These are phyloP conservation scores for Amorpha juglandis DNA, from an alignment of 2,888 invertebrate genomes.

Conservation along the genomic window DNA sequence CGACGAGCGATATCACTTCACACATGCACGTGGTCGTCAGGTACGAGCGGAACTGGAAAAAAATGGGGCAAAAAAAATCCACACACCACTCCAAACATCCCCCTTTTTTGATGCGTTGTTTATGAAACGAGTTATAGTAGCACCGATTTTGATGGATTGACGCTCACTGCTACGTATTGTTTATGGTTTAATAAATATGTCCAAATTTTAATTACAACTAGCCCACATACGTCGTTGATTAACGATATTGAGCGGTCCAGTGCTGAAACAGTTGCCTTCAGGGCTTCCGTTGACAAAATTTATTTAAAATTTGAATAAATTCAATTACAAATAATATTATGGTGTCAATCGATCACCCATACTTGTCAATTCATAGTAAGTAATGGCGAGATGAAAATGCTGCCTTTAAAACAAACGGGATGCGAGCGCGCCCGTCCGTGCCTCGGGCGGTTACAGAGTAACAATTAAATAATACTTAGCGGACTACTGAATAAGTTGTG, in stretches of 20 bases:
- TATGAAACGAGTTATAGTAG: conserved; percentile 73
- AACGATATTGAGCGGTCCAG: conserved; percentile 24
- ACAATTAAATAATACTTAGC: conserved; percentile 82
- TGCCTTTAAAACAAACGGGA: conserved; percentile 44
- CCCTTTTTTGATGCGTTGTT: conserved; percentile 77
- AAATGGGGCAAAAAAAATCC: conserved; percentile 64
- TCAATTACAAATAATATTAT: conserved; percentile 14
- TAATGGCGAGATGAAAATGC: conserved; percentile 51
- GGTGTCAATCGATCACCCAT: conserved; percentile 35
- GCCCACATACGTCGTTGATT: not conserved
- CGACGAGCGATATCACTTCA: conserved; percentile 51
- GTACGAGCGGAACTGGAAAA: conserved; percentile 65
- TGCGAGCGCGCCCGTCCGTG: conserved; percentile 50
- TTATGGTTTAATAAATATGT: conserved; percentile 27
- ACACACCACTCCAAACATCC: conserved; percentile 79
- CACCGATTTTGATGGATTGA: conserved; percentile 63
- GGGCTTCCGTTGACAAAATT: conserved; percentile 29
- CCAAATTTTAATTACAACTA: conserved; percentile 24
- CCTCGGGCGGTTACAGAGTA: conserved; percentile 68
- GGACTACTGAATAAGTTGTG: conserved; percentile 78
- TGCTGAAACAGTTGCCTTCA: not conserved
- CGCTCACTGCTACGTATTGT: conserved; percentile 56
- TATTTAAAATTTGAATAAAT: conserved; percentile 21
- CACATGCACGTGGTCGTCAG: conserved; percentile 77
- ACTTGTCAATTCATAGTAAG: conserved; percentile 48